A percentile compares a stretch with the other conserved stretches of the same genome.
Evolutionary conservation across 2,113 vertebrate genomes (phyloP).

Genomic region (Arenaria interpres): DNA sequence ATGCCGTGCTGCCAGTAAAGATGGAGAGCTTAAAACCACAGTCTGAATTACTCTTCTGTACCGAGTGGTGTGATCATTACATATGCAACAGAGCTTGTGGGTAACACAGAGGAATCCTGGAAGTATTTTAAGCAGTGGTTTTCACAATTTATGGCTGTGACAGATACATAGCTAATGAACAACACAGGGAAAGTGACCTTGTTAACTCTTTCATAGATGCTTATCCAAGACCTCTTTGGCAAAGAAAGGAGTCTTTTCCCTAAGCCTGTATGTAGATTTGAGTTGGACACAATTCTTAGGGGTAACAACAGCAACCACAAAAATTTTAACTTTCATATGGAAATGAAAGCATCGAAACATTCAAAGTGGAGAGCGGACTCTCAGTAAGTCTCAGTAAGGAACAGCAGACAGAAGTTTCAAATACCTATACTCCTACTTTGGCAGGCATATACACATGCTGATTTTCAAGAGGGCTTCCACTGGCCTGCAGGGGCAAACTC

Average conservation of each 20-base stretch:
- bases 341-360: not conserved
- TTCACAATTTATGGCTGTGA: constrained; percentile 25
- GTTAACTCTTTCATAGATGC: not conserved
- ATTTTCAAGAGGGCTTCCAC: not conserved
- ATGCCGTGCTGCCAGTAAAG: not conserved
- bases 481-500: not conserved
- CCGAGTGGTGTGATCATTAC: not conserved
- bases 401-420: not conserved
- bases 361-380: not conserved
- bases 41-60: constrained; percentile 5
- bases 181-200: not conserved
- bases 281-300: not conserved
- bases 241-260: not conserved
- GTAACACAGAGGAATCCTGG: not conserved
- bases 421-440: not conserved
- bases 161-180: not conserved
- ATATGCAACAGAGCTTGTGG: constrained; percentile 11
- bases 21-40: constrained; percentile 8
- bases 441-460: not conserved
- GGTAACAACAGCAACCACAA: not conserved
- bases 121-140: constrained; percentile 31
- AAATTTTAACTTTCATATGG: not conserved
- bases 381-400: not conserved
- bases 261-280: not conserved
- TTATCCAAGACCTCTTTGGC: not conserved